Evolutionary conservation across 1,140 invertebrate species (phyloP).

Genomic region (Colletes latitarsis): DNA sequence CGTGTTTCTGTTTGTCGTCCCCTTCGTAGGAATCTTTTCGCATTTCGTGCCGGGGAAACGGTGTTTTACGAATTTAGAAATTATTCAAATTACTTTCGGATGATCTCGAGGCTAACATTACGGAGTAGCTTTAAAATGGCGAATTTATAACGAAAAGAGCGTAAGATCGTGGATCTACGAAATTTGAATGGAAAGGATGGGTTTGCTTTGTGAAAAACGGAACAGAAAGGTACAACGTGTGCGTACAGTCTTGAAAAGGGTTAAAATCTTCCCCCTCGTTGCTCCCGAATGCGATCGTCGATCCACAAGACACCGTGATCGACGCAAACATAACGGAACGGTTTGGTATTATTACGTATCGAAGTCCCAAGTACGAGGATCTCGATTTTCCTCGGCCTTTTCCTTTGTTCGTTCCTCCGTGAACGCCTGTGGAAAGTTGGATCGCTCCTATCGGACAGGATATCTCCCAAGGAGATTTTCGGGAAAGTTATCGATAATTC

Average conservation of each 20-base stretch:
- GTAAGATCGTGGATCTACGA: too few species aligned
- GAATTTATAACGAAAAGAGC: too few species aligned
- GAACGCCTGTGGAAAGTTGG: not conserved
- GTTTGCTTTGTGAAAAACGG: too few species aligned
- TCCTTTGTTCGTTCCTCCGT: not conserved
- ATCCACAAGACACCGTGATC: not conserved
- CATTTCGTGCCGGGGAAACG: too few species aligned
- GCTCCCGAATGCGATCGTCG: conserved; percentile 23
- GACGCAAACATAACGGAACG: conserved; percentile 11
- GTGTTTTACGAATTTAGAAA: too few species aligned
- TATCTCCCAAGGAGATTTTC: conserved; percentile 9
- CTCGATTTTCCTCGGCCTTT: conserved; percentile 5
- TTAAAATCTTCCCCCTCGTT: not conserved
- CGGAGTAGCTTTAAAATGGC: too few species aligned
- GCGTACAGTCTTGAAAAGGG: not conserved
- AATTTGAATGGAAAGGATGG: too few species aligned
- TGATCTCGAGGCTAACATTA: too few species aligned
- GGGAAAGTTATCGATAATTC: conserved; percentile 45
- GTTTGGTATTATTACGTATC: not conserved
- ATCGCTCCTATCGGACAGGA: not conserved
- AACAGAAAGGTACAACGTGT: too few species aligned
- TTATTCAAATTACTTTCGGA: too few species aligned
- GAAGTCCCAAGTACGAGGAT: not conserved
- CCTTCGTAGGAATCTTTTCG: too few species aligned
- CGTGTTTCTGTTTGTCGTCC: too few species aligned